These are phyloP conservation scores for Drosophila grimshawi DNA, from an alignment of 1,140 invertebrate species.

Conservation along the genomic window DNA sequence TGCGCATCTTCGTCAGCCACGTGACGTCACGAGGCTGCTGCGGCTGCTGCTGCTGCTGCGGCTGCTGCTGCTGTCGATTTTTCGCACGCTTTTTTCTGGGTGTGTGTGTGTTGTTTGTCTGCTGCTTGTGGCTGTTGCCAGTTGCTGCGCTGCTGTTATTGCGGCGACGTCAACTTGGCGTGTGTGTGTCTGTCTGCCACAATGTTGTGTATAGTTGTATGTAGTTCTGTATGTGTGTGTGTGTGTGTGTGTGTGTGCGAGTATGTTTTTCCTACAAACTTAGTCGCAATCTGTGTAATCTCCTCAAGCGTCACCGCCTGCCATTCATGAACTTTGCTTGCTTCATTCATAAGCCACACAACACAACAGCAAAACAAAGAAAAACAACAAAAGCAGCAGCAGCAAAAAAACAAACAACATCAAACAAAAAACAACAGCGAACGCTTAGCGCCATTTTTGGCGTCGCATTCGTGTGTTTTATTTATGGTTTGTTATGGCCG, in stretches of 20 bases:
- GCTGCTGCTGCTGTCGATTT: conserved; percentile 5
- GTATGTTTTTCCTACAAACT: conserved; percentile 40
- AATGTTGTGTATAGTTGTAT: conserved; percentile 5
- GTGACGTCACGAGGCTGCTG: conserved; percentile 45
- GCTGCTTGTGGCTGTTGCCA: conserved; percentile 28
- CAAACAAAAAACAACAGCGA: conserved; percentile 25
- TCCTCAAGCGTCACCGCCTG: conserved; percentile 10
- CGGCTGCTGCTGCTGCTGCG: background rate
- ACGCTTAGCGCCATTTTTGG: conserved; percentile 47
- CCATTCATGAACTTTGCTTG: conserved; percentile 32
- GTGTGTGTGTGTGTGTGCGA: conserved; percentile 15
- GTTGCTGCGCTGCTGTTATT: conserved; percentile 71
- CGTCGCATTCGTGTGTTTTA: conserved; percentile 36
- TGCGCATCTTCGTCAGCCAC: conserved; percentile 50
- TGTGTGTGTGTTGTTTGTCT: conserved; percentile 15
- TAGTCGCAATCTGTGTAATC: conserved; percentile 44
- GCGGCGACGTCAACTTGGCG: conserved; percentile 41
- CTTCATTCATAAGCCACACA: conserved; percentile 40
- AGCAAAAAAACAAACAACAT: background rate
- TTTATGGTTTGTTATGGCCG: conserved; percentile 53
- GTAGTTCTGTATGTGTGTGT: conserved; percentile 8
- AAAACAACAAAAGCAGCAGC: conserved; percentile 8
- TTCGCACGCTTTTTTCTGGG: conserved; percentile 28
- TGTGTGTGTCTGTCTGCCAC: conserved; percentile 37
- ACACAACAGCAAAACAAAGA: background rate